phyloP scores from a whole-genome alignment of 2,888 invertebrate genomes.

The Andrena dorsata region DNA sequence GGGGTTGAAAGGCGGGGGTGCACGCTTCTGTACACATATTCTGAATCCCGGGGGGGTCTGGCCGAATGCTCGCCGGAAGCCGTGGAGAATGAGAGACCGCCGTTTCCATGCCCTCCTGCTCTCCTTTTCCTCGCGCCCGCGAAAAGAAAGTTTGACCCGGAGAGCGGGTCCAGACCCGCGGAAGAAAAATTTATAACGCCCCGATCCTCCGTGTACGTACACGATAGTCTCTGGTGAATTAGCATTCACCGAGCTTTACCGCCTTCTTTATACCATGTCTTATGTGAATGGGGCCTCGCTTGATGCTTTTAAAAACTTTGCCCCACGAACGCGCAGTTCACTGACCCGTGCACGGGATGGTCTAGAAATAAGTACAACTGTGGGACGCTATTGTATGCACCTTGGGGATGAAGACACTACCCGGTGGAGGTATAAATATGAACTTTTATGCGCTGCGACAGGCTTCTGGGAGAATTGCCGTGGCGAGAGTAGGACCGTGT shows the following conservation, averaged over 20 bases:
- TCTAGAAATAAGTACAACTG: no score
- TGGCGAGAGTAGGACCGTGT: no score
- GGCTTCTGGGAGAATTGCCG: no score
- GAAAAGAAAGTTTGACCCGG: constrained; percentile 63
- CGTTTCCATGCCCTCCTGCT: constrained; percentile 43
- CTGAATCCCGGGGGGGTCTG: constrained; percentile 66
- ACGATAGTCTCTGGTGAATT: not conserved
- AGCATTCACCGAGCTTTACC: constrained; percentile 4
- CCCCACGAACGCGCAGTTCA: no score
- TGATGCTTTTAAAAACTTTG: no score
- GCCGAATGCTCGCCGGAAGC: constrained; percentile 62
- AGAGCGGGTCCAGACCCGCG: constrained; percentile 15
- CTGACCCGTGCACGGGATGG: no score
- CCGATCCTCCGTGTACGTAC: constrained; percentile 33
- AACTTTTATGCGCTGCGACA: no score
- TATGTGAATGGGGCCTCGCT: no score
- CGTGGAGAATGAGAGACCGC: constrained; percentile 60
- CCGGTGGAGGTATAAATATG: no score
- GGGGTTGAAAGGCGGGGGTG: not conserved
- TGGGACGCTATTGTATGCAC: no score
- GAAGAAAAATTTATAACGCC: constrained; percentile 53
- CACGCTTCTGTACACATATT: constrained; percentile 63
- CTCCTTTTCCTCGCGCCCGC: constrained; percentile 44
- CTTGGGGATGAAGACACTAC: no score
- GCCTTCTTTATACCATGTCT: not conserved